Evolutionary conservation across 1,140 invertebrate species (phyloP), one percentile per base, ranked within the genome.

Genomic region (Sminthurides bifidus): DNA sequence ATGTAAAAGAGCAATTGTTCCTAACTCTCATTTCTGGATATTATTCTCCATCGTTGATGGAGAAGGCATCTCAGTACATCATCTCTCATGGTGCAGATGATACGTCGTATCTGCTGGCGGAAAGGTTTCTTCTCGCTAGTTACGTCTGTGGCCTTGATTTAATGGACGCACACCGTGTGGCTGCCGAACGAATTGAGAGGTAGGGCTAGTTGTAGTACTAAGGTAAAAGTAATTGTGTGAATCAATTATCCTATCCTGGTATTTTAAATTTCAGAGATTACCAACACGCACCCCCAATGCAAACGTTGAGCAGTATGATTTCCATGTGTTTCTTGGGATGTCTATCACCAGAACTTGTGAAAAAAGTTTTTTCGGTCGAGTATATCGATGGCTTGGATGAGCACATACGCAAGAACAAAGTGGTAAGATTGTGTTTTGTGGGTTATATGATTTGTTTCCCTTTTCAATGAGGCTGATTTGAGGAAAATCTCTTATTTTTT

Each of bases 381-480:
- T 78, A 78, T 56, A 70, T 78, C 54, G 74, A 77, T 50, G 70
- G 73, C 55, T 62, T 78, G 8, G 76, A 78, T 52, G 65, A 71
- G 14, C 76, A 78, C 65, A 68, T 77, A n/a, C n/a, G n/a, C n/a
- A n/a, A n/a, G n/a, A n/a, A n/a, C n/a, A n/a, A n/a, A n/a, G n/a
- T n/a, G n/a, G n/a, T n/a, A n/a, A n/a, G n/a, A n/a, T n/a, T n/a
- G n/a, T n/a, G n/a, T n/a, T n/a, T n/a, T n/a, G n/a, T n/a, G n/a
- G n/a, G n/a, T n/a, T n/a, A n/a, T n/a, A n/a, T n/a, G n/a, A n/a
- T n/a, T n/a, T n/a, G n/a, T n/a, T n/a, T n/a, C n/a, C n/a, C n/a
- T n/a, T n/a, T n/a, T n/a, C n/a, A n/a, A n/a, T 52, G 66, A 70
- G 37, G 69, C 70, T 54, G 74, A 72, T 73, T 66, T 61, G 46